phyloP scores from a whole-genome alignment of 2,797 vertebrate genomes.

The Echiichthys vipera region DNA sequence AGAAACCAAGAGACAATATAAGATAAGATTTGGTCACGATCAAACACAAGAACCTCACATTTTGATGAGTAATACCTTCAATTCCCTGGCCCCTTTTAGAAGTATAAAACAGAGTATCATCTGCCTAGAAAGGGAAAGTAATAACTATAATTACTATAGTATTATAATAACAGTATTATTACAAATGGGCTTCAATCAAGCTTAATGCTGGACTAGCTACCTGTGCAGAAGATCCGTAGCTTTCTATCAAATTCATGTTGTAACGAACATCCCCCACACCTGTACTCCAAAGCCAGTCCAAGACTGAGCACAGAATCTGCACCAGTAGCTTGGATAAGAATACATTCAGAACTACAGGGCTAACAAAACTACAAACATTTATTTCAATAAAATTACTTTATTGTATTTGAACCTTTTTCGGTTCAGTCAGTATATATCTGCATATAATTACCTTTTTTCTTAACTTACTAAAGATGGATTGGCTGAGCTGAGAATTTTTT shows the following conservation, averaged over 20 bases:
- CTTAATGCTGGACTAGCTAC: neutral
- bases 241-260: neutral
- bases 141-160: neutral
- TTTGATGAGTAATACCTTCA: neutral
- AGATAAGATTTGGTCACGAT: neutral
- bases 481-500: neutral
- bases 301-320: neutral
- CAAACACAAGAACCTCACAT: too few species aligned
- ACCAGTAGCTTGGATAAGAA: neutral
- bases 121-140: neutral
- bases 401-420: neutral
- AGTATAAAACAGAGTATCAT: neutral
- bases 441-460: too few species aligned
- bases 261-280: neutral
- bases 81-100: neutral
- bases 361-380: neutral
- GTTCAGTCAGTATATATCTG: too few species aligned
- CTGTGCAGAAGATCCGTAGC: neutral
- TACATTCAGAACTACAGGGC: neutral
- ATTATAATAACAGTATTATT: neutral
- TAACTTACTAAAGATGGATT: neutral
- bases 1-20: neutral
- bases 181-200: neutral
- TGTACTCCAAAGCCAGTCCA: neutral
- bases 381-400: neutral